Conservation (phyloP, 2,113 vertebrate species). For the Eonycteris spelaea region DNA sequence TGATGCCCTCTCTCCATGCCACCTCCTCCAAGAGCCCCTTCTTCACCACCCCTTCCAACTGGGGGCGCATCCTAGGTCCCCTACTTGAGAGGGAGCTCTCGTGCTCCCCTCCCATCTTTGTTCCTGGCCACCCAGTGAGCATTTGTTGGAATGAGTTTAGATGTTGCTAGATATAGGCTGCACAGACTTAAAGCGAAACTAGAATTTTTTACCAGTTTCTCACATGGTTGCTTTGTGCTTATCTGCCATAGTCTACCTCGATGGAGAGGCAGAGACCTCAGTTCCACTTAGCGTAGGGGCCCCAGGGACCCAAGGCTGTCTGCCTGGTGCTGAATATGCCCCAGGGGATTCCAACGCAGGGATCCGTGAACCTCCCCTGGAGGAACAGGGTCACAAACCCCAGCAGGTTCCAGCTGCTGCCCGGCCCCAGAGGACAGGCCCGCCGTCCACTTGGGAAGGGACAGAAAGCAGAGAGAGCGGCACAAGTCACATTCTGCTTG, state of each 20-base stretch:
- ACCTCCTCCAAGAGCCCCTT: not conserved
- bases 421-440: not conserved
- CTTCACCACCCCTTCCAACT: not conserved
- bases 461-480: not conserved
- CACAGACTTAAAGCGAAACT: not conserved
- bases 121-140: accelerated
- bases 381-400: not conserved
- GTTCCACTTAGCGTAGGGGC: accelerated
- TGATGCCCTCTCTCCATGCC: not conserved
- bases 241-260: not conserved
- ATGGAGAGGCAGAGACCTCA: accelerated
- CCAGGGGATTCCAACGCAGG: not conserved
- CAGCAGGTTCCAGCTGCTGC: not conserved
- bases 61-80: not conserved
- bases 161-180: not conserved
- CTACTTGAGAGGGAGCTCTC: not conserved
- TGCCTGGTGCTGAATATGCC: accelerated
- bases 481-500: not conserved
- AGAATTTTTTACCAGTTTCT: not conserved
- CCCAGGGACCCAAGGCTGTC: not conserved
- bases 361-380: not conserved
- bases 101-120: accelerated
- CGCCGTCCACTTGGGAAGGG: not conserved
- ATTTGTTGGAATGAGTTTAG: not conserved
- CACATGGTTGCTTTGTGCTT: accelerated